Base-by-base conservation (phyloP, 1,140 invertebrate species). In the Drosophila neocordata region DNA sequence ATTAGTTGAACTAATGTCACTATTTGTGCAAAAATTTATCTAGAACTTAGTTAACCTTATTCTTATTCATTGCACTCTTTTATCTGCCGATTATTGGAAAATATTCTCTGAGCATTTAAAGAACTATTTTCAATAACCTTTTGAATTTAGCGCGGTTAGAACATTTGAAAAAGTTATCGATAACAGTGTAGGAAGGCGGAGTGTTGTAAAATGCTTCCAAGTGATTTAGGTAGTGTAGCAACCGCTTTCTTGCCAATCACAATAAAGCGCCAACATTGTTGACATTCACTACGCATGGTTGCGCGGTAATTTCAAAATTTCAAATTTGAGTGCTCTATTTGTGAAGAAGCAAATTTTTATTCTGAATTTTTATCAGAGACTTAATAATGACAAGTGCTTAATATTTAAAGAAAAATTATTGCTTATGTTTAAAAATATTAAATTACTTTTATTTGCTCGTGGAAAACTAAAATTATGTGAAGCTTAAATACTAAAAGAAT, bases 281-380 rank as follows among this genome's bases (percentile, higher is more conserved):
- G 37, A 1, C n/a, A 38, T 38, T 38, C 37, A 38, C 37, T 13
- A n/a, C 37, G 37, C n/a, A 13, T 20, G 15, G 9, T 48, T 15
- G 41, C 41, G 41, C 8, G 8, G 1, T 3, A 44, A 8, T 11
- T 48, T 4, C 9, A 44, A 44, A n/a, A 48, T 20, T 12, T 48
- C 4, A 20, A 48, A 20, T 5, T 48, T 13, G n/a, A 38, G 4
- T 38, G 4, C 0, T 5, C 20, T 11, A 8, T 48, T 18, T 66
- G 44, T 24, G 73, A 77, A 77, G 22, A 77, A 80, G 74, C 66
- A 74, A 77, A 66, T 85, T 84, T 24, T 24, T 87, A 85, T 85
- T 85, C 82, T 78, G 82, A 87, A 31, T 87, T 78, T 31, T 44
- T 56, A 77, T 81, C 77, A 85, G 72, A 71, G 65, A 78, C 67